phyloP scores from a whole-genome alignment of 2,797 vertebrate genomes.

The Halcyon badia region DNA sequence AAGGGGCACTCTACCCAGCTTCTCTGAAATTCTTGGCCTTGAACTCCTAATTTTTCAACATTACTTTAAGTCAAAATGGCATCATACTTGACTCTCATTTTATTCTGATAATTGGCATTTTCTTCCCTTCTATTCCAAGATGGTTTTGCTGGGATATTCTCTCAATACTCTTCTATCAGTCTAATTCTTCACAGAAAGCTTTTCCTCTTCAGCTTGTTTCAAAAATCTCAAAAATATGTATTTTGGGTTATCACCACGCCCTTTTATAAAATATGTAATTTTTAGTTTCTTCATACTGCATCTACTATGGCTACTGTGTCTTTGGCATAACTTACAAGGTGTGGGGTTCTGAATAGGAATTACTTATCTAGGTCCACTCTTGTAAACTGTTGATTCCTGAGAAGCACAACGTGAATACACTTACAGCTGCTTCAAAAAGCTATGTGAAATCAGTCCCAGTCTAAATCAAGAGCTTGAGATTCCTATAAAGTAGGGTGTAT shows the following conservation, averaged over 20 bases:
- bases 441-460: neutral
- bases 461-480: neutral
- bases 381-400: neutral
- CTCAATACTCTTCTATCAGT: neutral
- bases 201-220: neutral
- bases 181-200: neutral
- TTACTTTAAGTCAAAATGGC: constrained; percentile 1
- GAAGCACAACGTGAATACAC: neutral
- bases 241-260: neutral
- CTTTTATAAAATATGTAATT: neutral
- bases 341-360: neutral
- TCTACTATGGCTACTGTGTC: neutral
- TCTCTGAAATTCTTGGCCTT: constrained; percentile 23
- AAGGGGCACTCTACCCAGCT: neutral
- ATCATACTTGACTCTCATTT: constrained; percentile 9
- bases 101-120: neutral
- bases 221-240: neutral
- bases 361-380: neutral
- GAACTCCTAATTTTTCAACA: constrained; percentile 28
- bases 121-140: neutral
- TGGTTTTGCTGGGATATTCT: neutral
- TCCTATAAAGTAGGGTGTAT: rapidly evolving
- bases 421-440: neutral
- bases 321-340: neutral
- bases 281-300: neutral